phyloP scores from a whole-genome alignment of 64 coral and sea anemone species.

The Exaiptasia diaphana region DNA sequence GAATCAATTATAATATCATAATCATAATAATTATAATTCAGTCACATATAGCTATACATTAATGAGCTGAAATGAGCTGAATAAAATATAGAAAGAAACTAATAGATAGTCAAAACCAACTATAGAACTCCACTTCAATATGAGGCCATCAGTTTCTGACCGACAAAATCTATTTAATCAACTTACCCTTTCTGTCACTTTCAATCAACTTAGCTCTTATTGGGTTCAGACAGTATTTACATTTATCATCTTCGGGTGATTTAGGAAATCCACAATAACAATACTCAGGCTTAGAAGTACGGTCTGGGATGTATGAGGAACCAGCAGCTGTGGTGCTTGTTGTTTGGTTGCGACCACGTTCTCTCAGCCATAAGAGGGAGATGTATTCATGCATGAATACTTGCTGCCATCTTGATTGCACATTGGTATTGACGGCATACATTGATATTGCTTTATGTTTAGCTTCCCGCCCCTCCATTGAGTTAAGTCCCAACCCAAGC shows the following conservation, averaged over 20 bases:
- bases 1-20: too few relatives aligned
- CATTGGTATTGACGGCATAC: slow-evolving; percentile 30
- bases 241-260: neutral
- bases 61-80: too few relatives aligned
- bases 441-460: slow-evolving; percentile 36
- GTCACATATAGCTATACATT: too few relatives aligned
- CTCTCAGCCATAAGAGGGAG: slow-evolving; percentile 1
- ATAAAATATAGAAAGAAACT: too few relatives aligned
- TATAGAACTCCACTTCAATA: too few relatives aligned
- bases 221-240: slow-evolving; percentile 6
- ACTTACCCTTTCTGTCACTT: neutral
- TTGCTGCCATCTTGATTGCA: slow-evolving; percentile 20
- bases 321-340: neutral
- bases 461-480: slow-evolving; percentile 51
- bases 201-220: neutral
- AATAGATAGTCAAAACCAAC: too few relatives aligned
- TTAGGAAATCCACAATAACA: slow-evolving; percentile 2
- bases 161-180: neutral
- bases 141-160: too few relatives aligned
- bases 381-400: neutral
- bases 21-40: too few relatives aligned
- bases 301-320: neutral
- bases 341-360: neutral
- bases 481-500: slow-evolving; percentile 22
- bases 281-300: neutral